Base-by-base conservation (phyloP, 2,113 vertebrate species). In the pig (Sus scrofa) region DNA sequence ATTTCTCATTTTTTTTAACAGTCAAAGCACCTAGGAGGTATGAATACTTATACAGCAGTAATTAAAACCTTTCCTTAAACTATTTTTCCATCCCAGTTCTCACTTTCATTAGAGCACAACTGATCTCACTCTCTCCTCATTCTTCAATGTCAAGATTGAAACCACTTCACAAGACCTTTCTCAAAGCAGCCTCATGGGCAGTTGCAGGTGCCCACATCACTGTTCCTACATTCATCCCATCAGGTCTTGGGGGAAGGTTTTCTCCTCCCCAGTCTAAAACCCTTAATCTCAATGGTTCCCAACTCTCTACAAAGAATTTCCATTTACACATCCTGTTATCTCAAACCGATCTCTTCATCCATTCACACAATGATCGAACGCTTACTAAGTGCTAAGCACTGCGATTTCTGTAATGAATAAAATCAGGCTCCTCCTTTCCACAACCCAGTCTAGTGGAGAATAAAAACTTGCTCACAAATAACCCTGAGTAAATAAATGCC, bases 21-120 rank as follows among this genome's bases (percentile, higher is more conserved):
- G 77, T 52, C 52, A 82, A 89, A 30, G 54, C 52, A 89, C 56
- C 87, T 63, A 74, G 50, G 34, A 88, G 44, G 60, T 71, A 78
- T 44, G 71, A 94, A 78, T 82, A 91, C 32, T 60, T 86, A 89
- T 11, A 84, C 8, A 70, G 26, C 39, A 90, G 54, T 94, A 92
- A 91, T 86, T 82, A 50, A 44, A 88, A 87, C 11, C 79, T 68
- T 78, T 86, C 44, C 60, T 91, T 67, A 85, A 97, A 77, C 50
- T 78, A 63, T 63, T 91, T 93, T 94, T 68, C 75, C 54, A 71
- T 58, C 86, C 58, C 37, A 74, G 50, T 50, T 68, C 32, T 91
- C 63, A 86, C 32, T 84, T 26, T 94, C 89, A 65, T 68, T 85
- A 91, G 30, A 82, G 60, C 32, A 81, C 75, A 96, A 85, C 0